These are phyloP conservation scores for Cynocephalus volans DNA, from an alignment of 2,113 vertebrate genomes.

Conservation along the genomic window DNA sequence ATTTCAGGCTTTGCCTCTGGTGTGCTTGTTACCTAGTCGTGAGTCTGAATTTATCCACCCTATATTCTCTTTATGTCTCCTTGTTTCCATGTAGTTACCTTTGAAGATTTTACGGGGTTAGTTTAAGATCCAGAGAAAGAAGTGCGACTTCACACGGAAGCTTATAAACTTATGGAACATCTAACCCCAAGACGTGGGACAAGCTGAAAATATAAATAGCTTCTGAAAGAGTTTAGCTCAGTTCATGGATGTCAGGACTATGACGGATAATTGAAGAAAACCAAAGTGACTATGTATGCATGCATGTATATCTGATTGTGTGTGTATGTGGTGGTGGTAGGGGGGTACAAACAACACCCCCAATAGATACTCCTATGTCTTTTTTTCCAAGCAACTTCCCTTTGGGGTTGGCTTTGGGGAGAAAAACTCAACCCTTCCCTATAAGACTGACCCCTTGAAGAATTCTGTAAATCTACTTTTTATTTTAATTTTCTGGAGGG, in stretches of 20 bases:
- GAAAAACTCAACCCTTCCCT: neutral
- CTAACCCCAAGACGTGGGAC: neutral
- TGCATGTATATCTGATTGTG: neutral
- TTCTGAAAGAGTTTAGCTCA: neutral
- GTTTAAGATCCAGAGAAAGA: slow-evolving; percentile 57
- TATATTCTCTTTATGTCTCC: neutral
- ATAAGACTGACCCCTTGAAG: neutral
- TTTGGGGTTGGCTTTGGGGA: neutral
- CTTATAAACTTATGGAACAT: neutral
- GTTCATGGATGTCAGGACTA: neutral
- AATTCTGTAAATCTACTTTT: neutral
- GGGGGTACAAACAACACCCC: no score
- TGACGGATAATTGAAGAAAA: neutral
- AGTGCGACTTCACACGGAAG: neutral
- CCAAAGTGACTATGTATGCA: neutral
- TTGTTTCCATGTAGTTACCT: neutral
- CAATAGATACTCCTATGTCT: neutral
- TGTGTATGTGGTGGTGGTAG: neutral
- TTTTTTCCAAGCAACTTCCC: neutral
- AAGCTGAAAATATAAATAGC: neutral
- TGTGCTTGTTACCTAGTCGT: neutral
- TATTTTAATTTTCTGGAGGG: neutral
- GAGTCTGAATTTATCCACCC: neutral
- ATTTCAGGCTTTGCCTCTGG: neutral
- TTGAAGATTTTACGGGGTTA: slow-evolving; percentile 39